These are phyloP conservation scores for Catharus ustulatus DNA, from an alignment of 2,797 vertebrate species.

Conservation along the genomic window DNA sequence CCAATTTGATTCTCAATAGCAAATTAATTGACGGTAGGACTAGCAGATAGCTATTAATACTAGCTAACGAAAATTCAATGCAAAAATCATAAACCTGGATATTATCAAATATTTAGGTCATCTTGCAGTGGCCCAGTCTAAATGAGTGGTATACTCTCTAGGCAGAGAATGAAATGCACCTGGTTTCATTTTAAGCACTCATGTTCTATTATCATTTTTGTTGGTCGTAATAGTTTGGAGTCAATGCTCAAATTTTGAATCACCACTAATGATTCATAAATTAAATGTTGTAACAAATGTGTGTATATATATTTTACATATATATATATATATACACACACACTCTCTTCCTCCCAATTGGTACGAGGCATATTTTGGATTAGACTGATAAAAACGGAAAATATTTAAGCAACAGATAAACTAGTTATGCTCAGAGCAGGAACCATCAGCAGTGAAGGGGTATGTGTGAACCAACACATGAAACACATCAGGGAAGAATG, in stretches of 20 bases:
- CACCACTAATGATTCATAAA: not conserved
- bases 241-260: not conserved
- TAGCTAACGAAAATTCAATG: not conserved
- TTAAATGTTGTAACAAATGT: not conserved
- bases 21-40: not conserved
- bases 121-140: not conserved
- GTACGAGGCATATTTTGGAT: not conserved
- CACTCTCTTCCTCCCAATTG: rapidly evolving
- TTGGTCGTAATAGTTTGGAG: not conserved
- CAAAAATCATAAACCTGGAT: not conserved
- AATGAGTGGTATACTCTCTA: not conserved
- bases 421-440: not conserved
- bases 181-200: not conserved
- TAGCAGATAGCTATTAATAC: not conserved
- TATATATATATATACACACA: too few species aligned
- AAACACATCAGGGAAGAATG: not conserved
- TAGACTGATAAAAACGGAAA: not conserved
- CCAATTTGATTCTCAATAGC: not conserved
- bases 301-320: too few species aligned
- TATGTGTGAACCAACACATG: not conserved
- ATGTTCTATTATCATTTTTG: not conserved
- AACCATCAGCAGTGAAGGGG: not conserved
- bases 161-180: not conserved
- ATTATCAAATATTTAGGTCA: not conserved
- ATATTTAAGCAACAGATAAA: not conserved